phyloP scores from a whole-genome alignment of 2,113 vertebrate species.

The Callocephalon fimbriatum region DNA sequence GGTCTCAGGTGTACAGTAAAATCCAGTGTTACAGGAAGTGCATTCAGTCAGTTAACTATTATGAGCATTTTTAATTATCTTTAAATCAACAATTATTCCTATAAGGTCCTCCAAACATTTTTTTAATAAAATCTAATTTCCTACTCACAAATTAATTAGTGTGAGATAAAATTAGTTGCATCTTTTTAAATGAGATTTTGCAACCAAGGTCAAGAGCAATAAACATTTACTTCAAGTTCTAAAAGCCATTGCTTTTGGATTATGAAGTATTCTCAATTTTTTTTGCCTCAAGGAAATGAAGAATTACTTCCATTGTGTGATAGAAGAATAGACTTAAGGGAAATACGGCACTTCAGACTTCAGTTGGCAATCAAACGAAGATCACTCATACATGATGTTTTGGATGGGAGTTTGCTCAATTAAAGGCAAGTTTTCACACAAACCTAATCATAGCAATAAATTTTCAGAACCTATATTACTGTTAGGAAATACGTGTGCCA shows the following conservation, averaged over 20 bases:
- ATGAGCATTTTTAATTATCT: slow-evolving; percentile 48
- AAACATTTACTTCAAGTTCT: slow-evolving; percentile 10
- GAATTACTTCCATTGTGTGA: slow-evolving; percentile 26
- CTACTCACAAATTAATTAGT: slow-evolving; percentile 50
- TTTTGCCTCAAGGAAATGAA: slow-evolving; percentile 32
- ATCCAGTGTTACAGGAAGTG: neutral
- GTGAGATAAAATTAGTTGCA: slow-evolving; percentile 30
- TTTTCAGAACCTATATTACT: neutral
- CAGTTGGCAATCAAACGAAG: neutral
- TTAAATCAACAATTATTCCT: slow-evolving; percentile 59
- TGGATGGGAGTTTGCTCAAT: slow-evolving; percentile 1
- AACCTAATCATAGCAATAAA: neutral
- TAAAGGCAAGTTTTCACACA: slow-evolving; percentile 14
- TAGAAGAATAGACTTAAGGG: slow-evolving; percentile 2
- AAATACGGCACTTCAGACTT: slow-evolving; percentile 3
- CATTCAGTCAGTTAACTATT: slow-evolving; percentile 22
- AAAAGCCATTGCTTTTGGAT: slow-evolving; percentile 22
- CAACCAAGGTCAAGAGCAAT: slow-evolving; percentile 43
- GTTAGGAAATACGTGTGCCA: neutral
- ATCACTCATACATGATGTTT: neutral
- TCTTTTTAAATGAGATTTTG: slow-evolving; percentile 42
- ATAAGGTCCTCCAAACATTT: slow-evolving; percentile 30
- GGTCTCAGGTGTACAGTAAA: slow-evolving; percentile 44
- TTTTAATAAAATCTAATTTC: slow-evolving; percentile 50
- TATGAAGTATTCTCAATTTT: neutral